Base-by-base conservation (phyloP, 2,113 vertebrate species). In the Psilopsiagon aymara region DNA sequence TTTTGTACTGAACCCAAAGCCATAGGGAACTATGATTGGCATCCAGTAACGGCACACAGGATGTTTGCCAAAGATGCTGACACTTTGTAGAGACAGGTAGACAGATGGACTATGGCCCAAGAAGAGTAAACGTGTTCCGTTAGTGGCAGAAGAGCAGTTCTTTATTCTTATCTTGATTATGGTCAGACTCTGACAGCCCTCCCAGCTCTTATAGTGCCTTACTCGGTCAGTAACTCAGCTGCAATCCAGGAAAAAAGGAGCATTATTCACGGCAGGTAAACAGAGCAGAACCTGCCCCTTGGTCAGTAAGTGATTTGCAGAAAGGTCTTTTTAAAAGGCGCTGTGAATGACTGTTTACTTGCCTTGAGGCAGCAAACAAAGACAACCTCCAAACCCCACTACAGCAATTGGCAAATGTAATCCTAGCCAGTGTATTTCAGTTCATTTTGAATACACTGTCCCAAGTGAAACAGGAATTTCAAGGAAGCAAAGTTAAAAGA, bases 401-500 rank as follows among this genome's bases (percentile, higher is more conserved):
- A 6, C 39, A 82, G 78, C 73, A 18, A 29, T 78, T 90, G 83
- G 88, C 71, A 57, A 93, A 3, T 88, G 91, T 84, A 91, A 91
- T 91, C 88, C 77, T 87, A 87, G 53, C 85, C 47, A 52, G 86
- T 18, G 6, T 49, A 33, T 78, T 76, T 91, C 60, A 46, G 43
- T 69, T 95, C 66, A 70, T 94, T 94, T 93, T 92, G 95, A 95
- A 91, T 67, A 44, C 37, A 5, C 81, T 81, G 62, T 79, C 60
- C 66, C 66, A 76, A 96, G 82, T 74, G 67, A 96, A 97, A 92
- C 13, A 3, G 66, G 92, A 92, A 96, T 79, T 93, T 95, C 55
- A 92, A 90, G 92, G 88, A 97, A 96, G 90, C 51, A 82, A 79
- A 88, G 87, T 86, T 87, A 88, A 92, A 95, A 94, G 94, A 97